phyloP scores from a whole-genome alignment of 2,797 vertebrate species.

The Diglossa cyanea region DNA sequence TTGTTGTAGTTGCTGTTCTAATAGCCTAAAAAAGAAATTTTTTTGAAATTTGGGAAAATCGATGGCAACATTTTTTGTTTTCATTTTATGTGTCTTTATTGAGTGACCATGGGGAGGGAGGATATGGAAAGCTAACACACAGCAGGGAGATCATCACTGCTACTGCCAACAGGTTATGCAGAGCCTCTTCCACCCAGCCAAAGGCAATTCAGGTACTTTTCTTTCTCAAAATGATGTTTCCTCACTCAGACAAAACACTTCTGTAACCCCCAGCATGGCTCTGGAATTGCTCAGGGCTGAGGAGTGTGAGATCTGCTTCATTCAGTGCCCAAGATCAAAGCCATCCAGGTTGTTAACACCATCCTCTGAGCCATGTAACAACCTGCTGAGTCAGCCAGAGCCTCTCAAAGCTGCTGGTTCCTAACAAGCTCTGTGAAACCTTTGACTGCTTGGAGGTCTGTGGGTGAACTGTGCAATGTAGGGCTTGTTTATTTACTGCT shows the following conservation, averaged over 20 bases:
- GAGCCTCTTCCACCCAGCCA: neutral
- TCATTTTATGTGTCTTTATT: neutral
- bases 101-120: accelerated
- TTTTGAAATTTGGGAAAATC: neutral
- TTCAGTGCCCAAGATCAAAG: neutral
- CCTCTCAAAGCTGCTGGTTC: neutral
- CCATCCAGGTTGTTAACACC: neutral
- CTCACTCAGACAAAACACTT: neutral
- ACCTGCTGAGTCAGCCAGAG: neutral
- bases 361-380: neutral
- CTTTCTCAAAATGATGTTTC: neutral
- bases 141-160: neutral
- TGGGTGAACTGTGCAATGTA: neutral
- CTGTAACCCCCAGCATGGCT: neutral
- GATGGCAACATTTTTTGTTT: neutral
- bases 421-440: neutral
- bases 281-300: neutral
- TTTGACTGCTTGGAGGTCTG: neutral
- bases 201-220: neutral
- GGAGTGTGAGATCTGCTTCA: neutral
- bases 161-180: neutral
- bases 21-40: neutral
- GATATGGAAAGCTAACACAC: neutral
- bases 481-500: neutral
- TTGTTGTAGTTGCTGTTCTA: neutral